Base-by-base conservation (phyloP, 2,113 vertebrate species). In the Heliornis fulica region DNA sequence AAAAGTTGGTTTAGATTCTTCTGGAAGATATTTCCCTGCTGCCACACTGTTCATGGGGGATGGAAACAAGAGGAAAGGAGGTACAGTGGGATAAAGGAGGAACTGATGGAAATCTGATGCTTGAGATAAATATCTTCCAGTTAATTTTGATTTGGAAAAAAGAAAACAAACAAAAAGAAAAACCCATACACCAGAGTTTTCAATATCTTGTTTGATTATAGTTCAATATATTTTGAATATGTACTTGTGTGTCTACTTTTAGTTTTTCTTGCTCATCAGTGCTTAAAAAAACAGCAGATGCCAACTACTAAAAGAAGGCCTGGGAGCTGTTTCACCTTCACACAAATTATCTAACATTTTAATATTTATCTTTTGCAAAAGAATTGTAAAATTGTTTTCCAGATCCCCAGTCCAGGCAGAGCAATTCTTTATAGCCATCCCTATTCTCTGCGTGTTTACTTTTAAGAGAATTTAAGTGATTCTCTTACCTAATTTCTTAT, bases 401-500 rank as follows among this genome's bases (percentile, higher is more conserved):
- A 34, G 10, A 9, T 80, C 45, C 53, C 13, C 69, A 71, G 21
- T 40, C 18, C 51, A 69, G 38, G 38, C 22, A 84, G 53, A 85
- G 5, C 7, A 28, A 45, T 65, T 68, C 50, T 59, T 70, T 63
- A 26, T 1, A 77, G 11, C 32, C 41, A 20, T 54, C 9, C 28
- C n/a, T 71, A 36, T 36, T 89, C 28, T 60, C 22, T 68, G 6
- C 8, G 14, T 21, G 13, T 28, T 90, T 94, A 83, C 29, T 78
- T 87, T 40, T 65, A 81, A 75, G 64, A 71, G 40, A 82, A 69
- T 4, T 46, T 15, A 76, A 90, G 53, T 54, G 9, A 83, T 56
- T 66, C 11, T 92, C 41, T 74, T 71, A 77, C 36, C 45, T 76
- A 79, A 89, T 87, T 94, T 91, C 59, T 92, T 74, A 22, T 32